Percentiles rank a stretch among this genome's conserved stretches.
These are phyloP conservation scores for Dicycla oo DNA, from an alignment of 2,888 invertebrate species.

Conservation along the genomic window DNA sequence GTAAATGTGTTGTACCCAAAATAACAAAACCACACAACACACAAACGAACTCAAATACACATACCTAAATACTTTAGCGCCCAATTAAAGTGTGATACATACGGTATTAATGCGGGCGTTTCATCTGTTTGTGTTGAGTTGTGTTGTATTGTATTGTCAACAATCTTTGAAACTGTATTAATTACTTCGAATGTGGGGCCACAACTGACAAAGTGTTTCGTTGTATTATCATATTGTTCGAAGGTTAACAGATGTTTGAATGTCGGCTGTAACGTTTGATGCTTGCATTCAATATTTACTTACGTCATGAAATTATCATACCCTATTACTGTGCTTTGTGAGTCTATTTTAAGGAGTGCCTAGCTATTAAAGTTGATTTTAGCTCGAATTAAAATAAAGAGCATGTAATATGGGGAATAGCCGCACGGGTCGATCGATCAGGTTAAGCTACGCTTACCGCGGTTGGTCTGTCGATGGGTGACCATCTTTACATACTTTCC, in stretches of 20 bases:
- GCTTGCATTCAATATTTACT: background rate
- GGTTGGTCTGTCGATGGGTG: too few relatives aligned
- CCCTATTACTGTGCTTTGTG: background rate
- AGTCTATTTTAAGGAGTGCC: background rate
- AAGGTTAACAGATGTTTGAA: constrained; percentile 1
- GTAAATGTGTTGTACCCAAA: background rate
- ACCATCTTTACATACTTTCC: too few relatives aligned
- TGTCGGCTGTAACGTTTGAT: background rate
- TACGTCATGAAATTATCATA: background rate
- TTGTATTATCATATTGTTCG: constrained; percentile 10
- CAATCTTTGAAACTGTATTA: constrained; percentile 44
- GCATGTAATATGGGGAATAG: too few relatives aligned
- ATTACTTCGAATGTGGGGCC: constrained; percentile 29
- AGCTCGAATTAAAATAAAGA: background rate
- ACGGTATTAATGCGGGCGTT: constrained; percentile 22
- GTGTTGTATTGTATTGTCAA: constrained; percentile 28
- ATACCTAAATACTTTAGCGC: constrained; percentile 12
- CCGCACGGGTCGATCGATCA: too few relatives aligned
- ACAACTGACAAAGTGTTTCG: constrained; percentile 11
- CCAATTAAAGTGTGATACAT: constrained; percentile 32
- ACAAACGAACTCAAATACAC: constrained; percentile 4
- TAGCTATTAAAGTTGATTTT: background rate
- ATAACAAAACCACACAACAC: background rate
- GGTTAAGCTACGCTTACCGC: too few relatives aligned
- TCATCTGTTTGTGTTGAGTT: background rate